Base-by-base conservation (phyloP, 2,797 vertebrate species). In the Acropternis orthonyx region DNA sequence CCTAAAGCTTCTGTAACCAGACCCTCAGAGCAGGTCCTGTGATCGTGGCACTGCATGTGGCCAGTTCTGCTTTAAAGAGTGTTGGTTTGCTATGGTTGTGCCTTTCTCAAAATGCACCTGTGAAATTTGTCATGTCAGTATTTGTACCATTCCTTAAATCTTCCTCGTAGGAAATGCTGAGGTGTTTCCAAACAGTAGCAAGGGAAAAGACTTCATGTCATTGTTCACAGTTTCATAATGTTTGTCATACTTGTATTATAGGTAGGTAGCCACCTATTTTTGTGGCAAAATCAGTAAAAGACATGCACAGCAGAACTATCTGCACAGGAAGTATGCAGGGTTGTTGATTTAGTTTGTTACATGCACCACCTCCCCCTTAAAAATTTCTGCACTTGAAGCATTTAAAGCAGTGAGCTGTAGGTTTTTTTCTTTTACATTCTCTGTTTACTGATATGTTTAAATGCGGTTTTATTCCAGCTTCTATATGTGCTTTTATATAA, bases 21-120 rank as follows among this genome's bases (percentile, higher is more conserved):
- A 11, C 0, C 1, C 27, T 67, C 12, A 2, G 1, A 3, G 68
- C 24, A 76, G 76, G 6, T 43, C 3, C 36, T 71, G 34, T 26
- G 22, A 52, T 22, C 6, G 2, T 26, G 46, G 43, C n/a, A 2
- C 0, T 11, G 20, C 16, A 10, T 49, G 65, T 55, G 36, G n/a
- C 59, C 55, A 65, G 9, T 30, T 73, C 41, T 54, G 27, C 61
- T 65, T 77, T 14, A 28, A 32, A 49, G 2, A 2, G 0, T 6
- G 0, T 26, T 16, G 18, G 83, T 68, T 58, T 80, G n/a, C 22
- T 32, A 27, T 7, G 18, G 39, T 26, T 19, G 36, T 86, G 37
- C 32, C 76, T 85, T 76, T 85, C 76, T 62, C 19, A 75, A 75
- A 62, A 75, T 3, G 21, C 23, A 14, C 17, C 48, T 66, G 14